Evolutionary conservation across 92 coral and sea anemone genomes (phyloP).

Genomic region (Chrysogorgia sp.): DNA sequence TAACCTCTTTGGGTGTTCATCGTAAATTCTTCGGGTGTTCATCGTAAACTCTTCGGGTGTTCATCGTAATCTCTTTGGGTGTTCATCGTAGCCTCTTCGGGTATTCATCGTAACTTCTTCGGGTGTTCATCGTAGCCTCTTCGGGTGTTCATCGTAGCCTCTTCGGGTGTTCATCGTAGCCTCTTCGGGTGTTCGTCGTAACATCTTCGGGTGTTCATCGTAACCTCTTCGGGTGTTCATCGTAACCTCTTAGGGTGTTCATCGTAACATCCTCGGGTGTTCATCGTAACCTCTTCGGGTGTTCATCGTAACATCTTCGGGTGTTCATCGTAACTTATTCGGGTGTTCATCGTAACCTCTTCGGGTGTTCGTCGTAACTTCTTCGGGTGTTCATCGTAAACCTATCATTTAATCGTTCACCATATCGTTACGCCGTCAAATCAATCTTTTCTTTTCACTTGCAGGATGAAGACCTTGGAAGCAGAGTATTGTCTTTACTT

Average conservation of each 20-base stretch:
- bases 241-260: no score
- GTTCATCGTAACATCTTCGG: not conserved
- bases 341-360: not conserved
- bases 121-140: not conserved
- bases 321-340: not conserved
- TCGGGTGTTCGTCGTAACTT: not conserved
- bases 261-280: not conserved
- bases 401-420: not conserved
- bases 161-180: not conserved
- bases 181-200: not conserved
- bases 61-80: not conserved
- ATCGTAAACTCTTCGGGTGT: not conserved
- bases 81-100: not conserved
- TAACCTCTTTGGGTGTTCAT: not conserved
- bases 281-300: not conserved
- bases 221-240: not conserved
- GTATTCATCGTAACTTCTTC: not conserved
- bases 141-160: not conserved
- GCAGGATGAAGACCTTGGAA: constrained; percentile 89
- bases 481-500: constrained; percentile 73
- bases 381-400: not conserved
- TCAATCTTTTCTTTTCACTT: not conserved
- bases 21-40: not conserved
- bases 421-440: not conserved
- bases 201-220: no score